Conservation (phyloP, 2,113 vertebrate species). For the Serinus canaria region DNA sequence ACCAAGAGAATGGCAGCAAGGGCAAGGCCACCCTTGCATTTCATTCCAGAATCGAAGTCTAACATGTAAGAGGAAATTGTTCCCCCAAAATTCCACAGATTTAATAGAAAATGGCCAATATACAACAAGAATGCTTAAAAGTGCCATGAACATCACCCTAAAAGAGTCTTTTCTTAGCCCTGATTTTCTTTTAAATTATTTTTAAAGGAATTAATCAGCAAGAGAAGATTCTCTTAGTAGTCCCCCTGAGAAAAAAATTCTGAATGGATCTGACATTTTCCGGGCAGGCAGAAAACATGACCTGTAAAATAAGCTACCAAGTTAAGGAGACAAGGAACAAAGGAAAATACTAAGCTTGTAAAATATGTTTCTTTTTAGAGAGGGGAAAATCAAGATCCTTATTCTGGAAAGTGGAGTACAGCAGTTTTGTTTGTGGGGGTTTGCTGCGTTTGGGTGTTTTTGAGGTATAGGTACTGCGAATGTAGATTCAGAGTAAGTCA, state of each 20-base stretch:
- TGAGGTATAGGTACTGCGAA: not conserved
- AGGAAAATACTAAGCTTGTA: not conserved
- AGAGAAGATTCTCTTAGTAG: not conserved
- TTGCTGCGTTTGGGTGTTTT: not conserved
- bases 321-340: not conserved
- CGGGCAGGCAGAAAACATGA: not conserved
- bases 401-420: not conserved
- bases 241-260: not conserved
- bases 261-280: not conserved
- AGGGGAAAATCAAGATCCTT: not conserved
- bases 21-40: not conserved
- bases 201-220: not conserved
- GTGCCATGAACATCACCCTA: fast-evolving
- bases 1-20: not conserved
- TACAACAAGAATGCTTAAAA: not conserved
- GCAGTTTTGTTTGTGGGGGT: not conserved
- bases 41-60: not conserved
- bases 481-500: not conserved
- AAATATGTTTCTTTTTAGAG: not conserved
- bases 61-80: not conserved
- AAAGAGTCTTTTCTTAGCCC: not conserved
- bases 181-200: not conserved
- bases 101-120: not conserved
- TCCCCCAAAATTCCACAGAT: not conserved
- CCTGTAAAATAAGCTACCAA: not conserved